Evolutionary conservation across 1,140 invertebrate genomes (phyloP), one percentile per base, ranked within the genome.

Genomic region (Muscidifurax raptorellus): DNA sequence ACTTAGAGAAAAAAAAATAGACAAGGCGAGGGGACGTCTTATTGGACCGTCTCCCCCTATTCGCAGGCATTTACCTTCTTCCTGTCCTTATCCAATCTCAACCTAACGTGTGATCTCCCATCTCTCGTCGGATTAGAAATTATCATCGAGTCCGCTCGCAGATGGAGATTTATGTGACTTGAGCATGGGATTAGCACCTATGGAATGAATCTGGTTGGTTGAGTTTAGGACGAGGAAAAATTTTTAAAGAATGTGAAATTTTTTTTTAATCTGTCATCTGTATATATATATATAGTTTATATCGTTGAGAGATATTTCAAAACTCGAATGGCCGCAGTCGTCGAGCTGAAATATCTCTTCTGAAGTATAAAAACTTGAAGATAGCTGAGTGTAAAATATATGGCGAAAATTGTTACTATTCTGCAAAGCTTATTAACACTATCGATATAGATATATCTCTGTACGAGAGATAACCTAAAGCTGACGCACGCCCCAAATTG

Each of bases 11-110:
- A n/a, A 67, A 28, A 67, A 28, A 13, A 67, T 6, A 67, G 27
- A 67, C 0, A 69, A 69, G 12, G 3, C 7, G 22, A 28, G 27
- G 67, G 27, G 67, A 30, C 15, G 28, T 69, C 15, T 69, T 69
- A 69, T 30, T 22, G 22, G 15, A 12, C 12, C 30, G 10, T 27
- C 27, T 69, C 27, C 67, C 67, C 67, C 9, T 12, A 18, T 52
- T 52, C 47, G 47, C 47, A 2, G 47, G 2, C 47, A 69, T 25
- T 69, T 27, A 30, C 9, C 7, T 12, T 18, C 67, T 69, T 69
- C 67, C 67, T 30, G 67, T 69, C 28, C 67, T 69, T 69, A 30
- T 69, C 67, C 67, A 69, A 69, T 69, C n/a, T n/a, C 67, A 27
- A 69, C 67, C 67, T 69, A 30, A 69, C 27, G 3, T 9, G 5